These are phyloP conservation scores for Tachysurus fulvidraco DNA, from an alignment of 2,113 vertebrate species.

Conservation along the genomic window DNA sequence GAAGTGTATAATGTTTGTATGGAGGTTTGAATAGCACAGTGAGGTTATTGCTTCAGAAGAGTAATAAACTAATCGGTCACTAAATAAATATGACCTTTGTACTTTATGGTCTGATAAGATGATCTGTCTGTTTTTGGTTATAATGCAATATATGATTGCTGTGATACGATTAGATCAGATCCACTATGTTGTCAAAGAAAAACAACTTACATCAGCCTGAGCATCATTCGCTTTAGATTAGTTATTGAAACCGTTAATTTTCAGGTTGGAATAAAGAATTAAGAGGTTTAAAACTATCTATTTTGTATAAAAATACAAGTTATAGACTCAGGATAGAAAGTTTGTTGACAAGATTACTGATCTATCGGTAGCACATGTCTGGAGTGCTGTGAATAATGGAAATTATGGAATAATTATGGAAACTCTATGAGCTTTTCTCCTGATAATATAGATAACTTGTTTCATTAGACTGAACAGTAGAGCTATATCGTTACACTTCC, in stretches of 20 bases:
- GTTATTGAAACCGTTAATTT: not conserved
- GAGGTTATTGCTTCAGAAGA: not conserved
- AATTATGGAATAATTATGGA: not conserved
- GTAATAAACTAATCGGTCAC: constrained; percentile 19
- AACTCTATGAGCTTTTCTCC: not conserved
- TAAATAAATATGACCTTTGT: not conserved
- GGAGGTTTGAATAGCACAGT: not conserved
- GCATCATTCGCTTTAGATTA: not conserved
- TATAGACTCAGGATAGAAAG: not conserved
- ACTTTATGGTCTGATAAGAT: not conserved
- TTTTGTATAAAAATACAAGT: not conserved
- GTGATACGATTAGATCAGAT: not conserved
- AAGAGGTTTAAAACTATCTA: not conserved
- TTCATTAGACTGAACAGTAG: not conserved
- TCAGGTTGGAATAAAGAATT: not conserved
- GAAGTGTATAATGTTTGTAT: not conserved
- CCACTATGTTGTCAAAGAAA: not conserved
- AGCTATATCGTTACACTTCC: not conserved
- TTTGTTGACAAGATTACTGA: not conserved
- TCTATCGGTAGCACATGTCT: not conserved
- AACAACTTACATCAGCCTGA: not conserved
- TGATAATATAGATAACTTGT: not conserved
- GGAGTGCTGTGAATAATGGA: not conserved
- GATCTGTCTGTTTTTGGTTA: not conserved
- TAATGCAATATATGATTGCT: not conserved